Conservation (phyloP, 1,140 invertebrate genomes). For the Pogonognathellus flavescens region DNA sequence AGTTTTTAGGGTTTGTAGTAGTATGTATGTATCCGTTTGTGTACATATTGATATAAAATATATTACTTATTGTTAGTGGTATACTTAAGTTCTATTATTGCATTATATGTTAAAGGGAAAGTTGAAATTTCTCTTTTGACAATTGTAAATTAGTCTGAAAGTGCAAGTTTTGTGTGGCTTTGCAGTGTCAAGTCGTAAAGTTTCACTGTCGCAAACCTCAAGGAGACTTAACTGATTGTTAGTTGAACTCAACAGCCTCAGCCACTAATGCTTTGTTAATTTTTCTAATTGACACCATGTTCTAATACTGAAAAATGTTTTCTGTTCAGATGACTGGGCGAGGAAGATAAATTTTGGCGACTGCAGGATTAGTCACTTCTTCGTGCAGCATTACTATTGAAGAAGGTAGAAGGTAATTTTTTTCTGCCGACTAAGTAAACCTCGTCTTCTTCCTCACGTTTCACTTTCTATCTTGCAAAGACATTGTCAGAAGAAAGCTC, state of each 20-base stretch:
- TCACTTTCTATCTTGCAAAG: neutral
- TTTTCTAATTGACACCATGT: slow-evolving; percentile 8
- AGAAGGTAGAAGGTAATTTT: neutral
- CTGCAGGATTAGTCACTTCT: neutral
- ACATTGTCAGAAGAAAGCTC: too few relatives aligned
- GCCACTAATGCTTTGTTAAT: neutral
- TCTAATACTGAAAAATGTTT: slow-evolving; percentile 6
- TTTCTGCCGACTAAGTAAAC: slow-evolving; percentile 1
- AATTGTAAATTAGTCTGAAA: slow-evolving; percentile 34
- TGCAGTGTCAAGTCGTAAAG: slow-evolving; percentile 30
- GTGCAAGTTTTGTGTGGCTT: slow-evolving; percentile 11
- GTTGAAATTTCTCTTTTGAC: slow-evolving; percentile 33
- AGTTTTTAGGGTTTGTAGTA: neutral
- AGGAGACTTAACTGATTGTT: slow-evolving; percentile 14
- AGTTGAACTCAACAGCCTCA: neutral
- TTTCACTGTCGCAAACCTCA: slow-evolving; percentile 17
- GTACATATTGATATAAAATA: neutral
- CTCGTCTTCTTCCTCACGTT: neutral
- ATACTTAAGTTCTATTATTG: neutral
- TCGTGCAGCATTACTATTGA: neutral
- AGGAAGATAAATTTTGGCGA: neutral
- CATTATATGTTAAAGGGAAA: slow-evolving; percentile 2
- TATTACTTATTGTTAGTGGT: neutral
- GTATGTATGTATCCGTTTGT: neutral
- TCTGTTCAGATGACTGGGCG: neutral